phyloP scores from a whole-genome alignment of 2,113 vertebrate genomes.

The Odocoileus virginianus region DNA sequence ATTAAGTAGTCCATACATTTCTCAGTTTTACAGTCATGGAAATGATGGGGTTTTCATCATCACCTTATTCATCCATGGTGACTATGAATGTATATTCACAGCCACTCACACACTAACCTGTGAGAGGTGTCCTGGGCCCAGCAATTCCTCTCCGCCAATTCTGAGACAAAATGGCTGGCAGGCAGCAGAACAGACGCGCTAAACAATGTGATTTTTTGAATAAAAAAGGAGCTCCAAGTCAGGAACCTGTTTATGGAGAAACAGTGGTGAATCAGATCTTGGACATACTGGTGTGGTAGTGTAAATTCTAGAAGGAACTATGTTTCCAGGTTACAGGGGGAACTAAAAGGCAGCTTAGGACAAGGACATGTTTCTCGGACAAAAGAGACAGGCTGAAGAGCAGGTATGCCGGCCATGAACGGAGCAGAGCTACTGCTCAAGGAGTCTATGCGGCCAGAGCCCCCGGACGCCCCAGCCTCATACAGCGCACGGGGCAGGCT shows the following conservation, averaged over 20 bases:
- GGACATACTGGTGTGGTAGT: neutral
- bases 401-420: fast-evolving
- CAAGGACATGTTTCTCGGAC: neutral
- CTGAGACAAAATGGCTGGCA: neutral
- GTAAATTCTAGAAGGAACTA: neutral
- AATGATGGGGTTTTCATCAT: neutral
- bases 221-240: neutral
- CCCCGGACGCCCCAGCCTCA: neutral
- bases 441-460: fast-evolving
- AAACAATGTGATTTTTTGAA: neutral
- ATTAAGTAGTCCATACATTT: neutral
- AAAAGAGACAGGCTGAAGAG: neutral
- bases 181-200: neutral
- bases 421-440: fast-evolving
- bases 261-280: neutral
- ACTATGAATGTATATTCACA: neutral
- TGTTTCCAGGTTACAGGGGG: neutral
- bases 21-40: neutral
- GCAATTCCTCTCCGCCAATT: neutral
- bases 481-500: neutral
- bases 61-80: neutral
- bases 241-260: neutral
- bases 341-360: neutral
- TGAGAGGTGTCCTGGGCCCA: neutral
- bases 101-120: neutral